Evolutionary conservation across 2,888 invertebrate genomes (phyloP), one percentile per base, ranked within the genome.

Genomic region (Archaeoteleia sp.): DNA sequence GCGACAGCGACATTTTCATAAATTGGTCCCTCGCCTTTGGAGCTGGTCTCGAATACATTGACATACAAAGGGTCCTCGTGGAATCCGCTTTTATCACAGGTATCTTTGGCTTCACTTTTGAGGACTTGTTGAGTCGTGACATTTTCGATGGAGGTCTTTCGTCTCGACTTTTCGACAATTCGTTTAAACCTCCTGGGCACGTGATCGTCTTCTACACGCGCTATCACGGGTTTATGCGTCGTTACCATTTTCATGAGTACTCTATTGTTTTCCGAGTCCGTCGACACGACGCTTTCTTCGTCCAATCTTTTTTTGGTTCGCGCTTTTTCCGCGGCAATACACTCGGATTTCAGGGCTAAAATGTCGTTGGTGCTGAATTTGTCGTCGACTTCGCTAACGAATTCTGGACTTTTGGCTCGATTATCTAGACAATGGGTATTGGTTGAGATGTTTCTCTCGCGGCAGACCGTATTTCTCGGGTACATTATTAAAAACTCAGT

Each of bases 191-290:
- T 9, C 25, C 27, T 40, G 1, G 45, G 37, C 1, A 46, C 25
- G 14, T 68, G 57, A 40, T 74, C 74, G 46, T 62, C 75, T 37
- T 76, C 78, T 3, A 79, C 75, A 25, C 74, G 54, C 3, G 76
- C 77, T 2, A 76, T 66, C 8, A 65, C 66, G 5, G 78, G 74
- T 46, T 74, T 74, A 34, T 78, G 78, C 2, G 73, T 75, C 8
- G 71, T 74, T 5, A 77, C 72, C 17, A 75, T 67, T 55, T 78
- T 79, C 8, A 76, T 43, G 0, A 77, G 54, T 4, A 78, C 76
- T 37, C 72, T 74, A 58, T 77, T 78, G 30, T 78, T 74, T 7
- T 76, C 78, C 1, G 74, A 46, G 10, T 30, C 30, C 6, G 30
- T 30, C 10, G 30, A 30, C 30, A 30, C 30, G n/a, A 30, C 10